A percentile compares a stretch with the other conserved stretches of the same genome.
These are phyloP conservation scores for Shinisaurus crocodilurus DNA, from an alignment of 2,113 vertebrate genomes.

Conservation along the genomic window DNA sequence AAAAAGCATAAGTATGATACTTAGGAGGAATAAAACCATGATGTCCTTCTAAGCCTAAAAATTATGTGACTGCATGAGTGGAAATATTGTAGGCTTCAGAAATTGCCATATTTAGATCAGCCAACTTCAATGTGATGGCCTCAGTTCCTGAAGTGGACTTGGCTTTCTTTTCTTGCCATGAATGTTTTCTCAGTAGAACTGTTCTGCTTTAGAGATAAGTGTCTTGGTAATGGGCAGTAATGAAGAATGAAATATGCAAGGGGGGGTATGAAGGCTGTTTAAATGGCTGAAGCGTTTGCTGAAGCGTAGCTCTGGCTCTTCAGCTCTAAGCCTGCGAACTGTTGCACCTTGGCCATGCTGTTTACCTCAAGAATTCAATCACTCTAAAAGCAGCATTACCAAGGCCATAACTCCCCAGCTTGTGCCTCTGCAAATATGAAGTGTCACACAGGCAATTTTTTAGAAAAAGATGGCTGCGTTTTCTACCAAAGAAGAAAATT, in stretches of 20 bases:
- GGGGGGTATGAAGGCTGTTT: background rate
- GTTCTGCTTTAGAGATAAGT: background rate
- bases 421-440: conserved; percentile 3
- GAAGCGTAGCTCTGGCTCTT: background rate
- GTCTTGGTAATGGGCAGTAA: background rate
- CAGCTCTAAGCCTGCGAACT: rapidly evolving
- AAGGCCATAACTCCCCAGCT: background rate
- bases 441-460: background rate
- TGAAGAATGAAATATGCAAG: background rate
- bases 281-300: background rate
- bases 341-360: background rate
- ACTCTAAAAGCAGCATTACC: background rate
- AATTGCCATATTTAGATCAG: background rate
- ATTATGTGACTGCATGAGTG: background rate
- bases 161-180: background rate
- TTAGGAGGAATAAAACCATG: background rate
- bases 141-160: background rate
- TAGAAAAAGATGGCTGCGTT: background rate
- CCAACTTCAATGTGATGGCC: background rate
- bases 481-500: conserved; percentile 12
- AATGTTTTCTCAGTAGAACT: background rate
- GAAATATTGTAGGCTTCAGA: background rate
- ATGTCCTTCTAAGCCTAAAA: background rate
- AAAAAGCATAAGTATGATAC: background rate
- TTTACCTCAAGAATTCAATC: background rate